These are phyloP conservation scores for Euproctis similis DNA, from an alignment of 2,888 invertebrate species.

Conservation along the genomic window DNA sequence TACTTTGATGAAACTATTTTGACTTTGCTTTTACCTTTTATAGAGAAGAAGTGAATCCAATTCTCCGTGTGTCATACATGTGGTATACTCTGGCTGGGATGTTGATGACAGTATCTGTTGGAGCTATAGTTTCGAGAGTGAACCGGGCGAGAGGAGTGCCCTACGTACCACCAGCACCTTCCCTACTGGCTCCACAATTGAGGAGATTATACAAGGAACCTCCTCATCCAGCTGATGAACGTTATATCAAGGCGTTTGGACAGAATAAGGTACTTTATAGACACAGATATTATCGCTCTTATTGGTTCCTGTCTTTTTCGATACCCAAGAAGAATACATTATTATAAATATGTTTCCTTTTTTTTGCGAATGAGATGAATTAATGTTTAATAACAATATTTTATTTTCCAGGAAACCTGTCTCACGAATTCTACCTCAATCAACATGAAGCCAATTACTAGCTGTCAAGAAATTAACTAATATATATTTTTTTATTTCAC, in stretches of 20 bases:
- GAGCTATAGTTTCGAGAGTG: slow-evolving; percentile 42
- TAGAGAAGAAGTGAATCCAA: slow-evolving; percentile 74
- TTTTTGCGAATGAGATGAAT: too few relatives aligned
- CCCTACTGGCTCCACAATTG: slow-evolving; percentile 82
- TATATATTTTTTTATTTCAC: too few relatives aligned
- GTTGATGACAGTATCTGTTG: slow-evolving; percentile 46
- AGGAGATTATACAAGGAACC: slow-evolving; percentile 73
- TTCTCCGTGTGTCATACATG: slow-evolving; percentile 85
- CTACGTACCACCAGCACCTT: slow-evolving; percentile 52
- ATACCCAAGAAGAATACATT: too few relatives aligned
- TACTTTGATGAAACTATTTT: neutral
- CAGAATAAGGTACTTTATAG: slow-evolving; percentile 45
- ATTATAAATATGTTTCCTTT: too few relatives aligned
- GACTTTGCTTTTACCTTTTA: neutral
- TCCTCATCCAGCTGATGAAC: slow-evolving; percentile 59
- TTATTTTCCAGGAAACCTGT: slow-evolving; percentile 39
- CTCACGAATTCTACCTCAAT: slow-evolving; percentile 40
- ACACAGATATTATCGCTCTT: too few relatives aligned
- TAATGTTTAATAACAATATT: neutral
- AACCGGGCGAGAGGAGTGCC: slow-evolving; percentile 42
- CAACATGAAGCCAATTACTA: slow-evolving; percentile 53
- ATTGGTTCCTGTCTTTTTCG: too few relatives aligned
- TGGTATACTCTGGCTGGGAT: slow-evolving; percentile 81
- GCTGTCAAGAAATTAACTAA: slow-evolving; percentile 47
- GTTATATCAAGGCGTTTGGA: slow-evolving; percentile 57